phyloP scores from a whole-genome alignment of 2,113 vertebrate genomes.

The Empidonax traillii region DNA sequence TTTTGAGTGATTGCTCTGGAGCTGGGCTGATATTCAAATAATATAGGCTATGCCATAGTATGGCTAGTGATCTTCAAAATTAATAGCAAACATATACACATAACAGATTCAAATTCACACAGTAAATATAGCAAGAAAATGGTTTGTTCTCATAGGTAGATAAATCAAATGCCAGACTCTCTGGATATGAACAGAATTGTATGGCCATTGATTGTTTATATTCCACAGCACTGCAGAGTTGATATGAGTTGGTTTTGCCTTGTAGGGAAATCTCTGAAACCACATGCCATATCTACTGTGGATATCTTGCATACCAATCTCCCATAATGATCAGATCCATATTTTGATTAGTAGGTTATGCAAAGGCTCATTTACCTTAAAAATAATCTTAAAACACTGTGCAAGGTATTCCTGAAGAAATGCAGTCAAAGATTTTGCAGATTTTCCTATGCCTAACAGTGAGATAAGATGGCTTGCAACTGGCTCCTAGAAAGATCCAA shows the following conservation, averaged over 20 bases:
- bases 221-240: neutral
- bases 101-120: neutral
- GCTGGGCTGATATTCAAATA: neutral
- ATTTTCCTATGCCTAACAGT: neutral
- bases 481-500: neutral
- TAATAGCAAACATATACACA: neutral
- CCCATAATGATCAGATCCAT: neutral
- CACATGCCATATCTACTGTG: neutral
- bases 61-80: neutral
- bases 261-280: neutral
- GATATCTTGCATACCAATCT: neutral
- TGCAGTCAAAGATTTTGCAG: neutral
- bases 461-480: neutral
- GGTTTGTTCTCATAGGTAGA: neutral
- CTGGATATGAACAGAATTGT: neutral
- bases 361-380: neutral
- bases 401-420: neutral
- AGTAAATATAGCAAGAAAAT: neutral
- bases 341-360: neutral
- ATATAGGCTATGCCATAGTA: neutral
- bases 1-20: neutral
- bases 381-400: neutral
- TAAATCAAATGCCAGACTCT: neutral
- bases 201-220: neutral
- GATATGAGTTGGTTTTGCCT: neutral